Base-by-base conservation (phyloP, 2,797 vertebrate species). In the Scleropages formosus region DNA sequence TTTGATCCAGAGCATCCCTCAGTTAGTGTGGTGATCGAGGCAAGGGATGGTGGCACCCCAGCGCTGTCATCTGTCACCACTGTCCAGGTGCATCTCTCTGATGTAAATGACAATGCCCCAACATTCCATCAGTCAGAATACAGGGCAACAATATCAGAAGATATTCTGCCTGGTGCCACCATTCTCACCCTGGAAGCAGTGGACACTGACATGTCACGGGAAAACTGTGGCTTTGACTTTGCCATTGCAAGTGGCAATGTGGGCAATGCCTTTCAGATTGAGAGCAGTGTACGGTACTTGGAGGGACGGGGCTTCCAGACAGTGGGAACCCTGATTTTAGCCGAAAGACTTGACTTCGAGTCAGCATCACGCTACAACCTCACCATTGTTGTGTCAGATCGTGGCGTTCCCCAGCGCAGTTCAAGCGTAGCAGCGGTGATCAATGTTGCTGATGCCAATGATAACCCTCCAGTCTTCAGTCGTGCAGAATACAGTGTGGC, bases 261-360 rank as follows among this genome's bases (percentile, higher is more conserved):
- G 0, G 97, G 95, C 77, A 96, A 94, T 0, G 91, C 92, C 8
- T 99, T 99, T 86, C 97, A 97, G 84, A 91, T 99, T n/a, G 96
- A 98, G 81, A 95, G 95, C 84, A 93, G 93, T 0, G 91, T 96
- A 20, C 89, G 91, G 0, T 93, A 94, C 84, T 85, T 89, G 1
- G 90, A 95, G 75, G 94, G 94, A 0, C 93, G 89, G 4, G 91
- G 92, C 61, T 95, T 95, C 79, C 92, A 89, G 82, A 94, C 88
- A 0, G 91, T 95, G 51, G 96, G 96, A 0, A 95, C 91, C 4
- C 86, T 99, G 39, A 92, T 99, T 51, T 83, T 99, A 31, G 94
- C 94, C 0, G 96, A 98, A 74, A 79, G 84, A 12, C 89, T 99
- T 26, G 98, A 99, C 85, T 99, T 98, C 6, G 98, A 99, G 88